phyloP scores from a whole-genome alignment of 2,888 invertebrate genomes.

The Monoplex corrugatus region DNA sequence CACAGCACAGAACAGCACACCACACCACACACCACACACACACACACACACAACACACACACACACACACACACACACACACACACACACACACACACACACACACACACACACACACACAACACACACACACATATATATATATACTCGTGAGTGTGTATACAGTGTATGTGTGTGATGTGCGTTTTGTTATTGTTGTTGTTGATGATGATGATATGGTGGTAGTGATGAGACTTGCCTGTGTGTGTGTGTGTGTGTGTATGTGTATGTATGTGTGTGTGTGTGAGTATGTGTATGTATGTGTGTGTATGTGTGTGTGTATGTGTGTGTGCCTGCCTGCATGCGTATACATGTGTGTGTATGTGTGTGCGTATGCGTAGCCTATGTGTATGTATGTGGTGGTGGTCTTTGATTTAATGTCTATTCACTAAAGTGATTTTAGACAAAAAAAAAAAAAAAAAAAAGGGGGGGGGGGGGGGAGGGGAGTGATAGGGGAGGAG shows the following conservation, averaged over 20 bases:
- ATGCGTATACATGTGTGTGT: conserved; percentile 3
- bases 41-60: no score
- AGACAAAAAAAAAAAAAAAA: no score
- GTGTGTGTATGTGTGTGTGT: background rate
- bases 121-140: background rate
- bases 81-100: background rate
- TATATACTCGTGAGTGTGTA: background rate
- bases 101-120: background rate
- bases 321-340: background rate
- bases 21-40: no score
- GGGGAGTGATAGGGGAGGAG: no score
- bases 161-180: background rate
- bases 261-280: conserved; percentile 5
- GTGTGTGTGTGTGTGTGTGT: background rate
- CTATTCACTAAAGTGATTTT: no score
- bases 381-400: background rate
- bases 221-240: no score
- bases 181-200: no score
- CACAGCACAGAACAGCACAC: no score
- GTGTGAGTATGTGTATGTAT: background rate
- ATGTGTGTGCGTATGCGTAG: background rate
- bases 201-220: no score
- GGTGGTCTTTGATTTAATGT: no score
- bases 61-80: conserved; percentile 1
- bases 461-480: no score